These are phyloP conservation scores for Labia minor DNA, from an alignment of 2,888 invertebrate genomes.

Conservation along the genomic window DNA sequence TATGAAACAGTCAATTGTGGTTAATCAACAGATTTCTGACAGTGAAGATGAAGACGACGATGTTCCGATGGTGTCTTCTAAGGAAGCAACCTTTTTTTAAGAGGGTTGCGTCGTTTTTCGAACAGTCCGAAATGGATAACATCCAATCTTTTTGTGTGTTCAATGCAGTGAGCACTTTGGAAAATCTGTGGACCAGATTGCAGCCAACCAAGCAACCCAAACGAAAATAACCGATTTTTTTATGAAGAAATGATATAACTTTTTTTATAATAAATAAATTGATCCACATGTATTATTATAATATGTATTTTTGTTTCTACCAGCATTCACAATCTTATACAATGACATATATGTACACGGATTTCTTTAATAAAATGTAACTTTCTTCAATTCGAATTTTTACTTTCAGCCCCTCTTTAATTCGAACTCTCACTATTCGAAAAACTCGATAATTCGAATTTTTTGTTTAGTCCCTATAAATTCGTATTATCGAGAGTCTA, in stretches of 20 bases:
- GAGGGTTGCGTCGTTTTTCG: no score
- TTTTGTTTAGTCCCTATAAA: neutral
- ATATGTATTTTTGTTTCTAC: conserved; percentile 7
- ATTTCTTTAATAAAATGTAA: conserved; percentile 13
- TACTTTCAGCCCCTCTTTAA: conserved; percentile 13
- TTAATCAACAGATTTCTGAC: conserved; percentile 7
- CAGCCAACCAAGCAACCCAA: no score
- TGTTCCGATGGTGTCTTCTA: neutral
- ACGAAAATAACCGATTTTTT: neutral
- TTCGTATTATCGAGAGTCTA: conserved; percentile 1
- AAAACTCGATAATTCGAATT: conserved; percentile 13
- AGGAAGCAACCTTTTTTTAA: conserved; percentile 13
- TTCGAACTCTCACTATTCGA: neutral
- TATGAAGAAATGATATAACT: neutral
- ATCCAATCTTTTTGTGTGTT: no score
- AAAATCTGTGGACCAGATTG: neutral
- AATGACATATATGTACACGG: conserved; percentile 4
- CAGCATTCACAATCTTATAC: neutral
- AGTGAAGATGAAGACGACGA: conserved; percentile 13
- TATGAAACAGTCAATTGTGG: conserved; percentile 13
- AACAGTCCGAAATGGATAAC: no score
- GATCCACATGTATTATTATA: neutral
- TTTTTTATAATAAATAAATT: neutral
- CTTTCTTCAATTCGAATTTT: conserved; percentile 4
- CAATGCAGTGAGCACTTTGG: conserved; percentile 4